Base-by-base conservation (phyloP, 2,797 vertebrate species). In the Craterocephalus amniculus region DNA sequence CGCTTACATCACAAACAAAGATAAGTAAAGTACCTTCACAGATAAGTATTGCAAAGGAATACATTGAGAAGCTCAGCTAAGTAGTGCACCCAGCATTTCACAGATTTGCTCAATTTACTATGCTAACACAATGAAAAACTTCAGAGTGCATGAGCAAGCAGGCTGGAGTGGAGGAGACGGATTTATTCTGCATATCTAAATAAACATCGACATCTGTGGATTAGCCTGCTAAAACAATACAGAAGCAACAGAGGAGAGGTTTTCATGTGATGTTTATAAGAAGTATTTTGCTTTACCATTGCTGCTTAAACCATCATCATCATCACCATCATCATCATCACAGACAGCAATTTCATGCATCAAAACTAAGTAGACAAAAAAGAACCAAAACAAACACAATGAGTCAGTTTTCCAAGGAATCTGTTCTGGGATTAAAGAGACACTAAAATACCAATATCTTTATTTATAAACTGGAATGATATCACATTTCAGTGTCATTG, bases 131-230 rank as follows among this genome's bases (percentile, higher is more conserved):
- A 67, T 13, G 63, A 64, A 80, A 84, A 82, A 75, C 70, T 57
- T 79, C 57, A 77, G 40, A 58, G 84, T 62, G 84, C 86, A 89
- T 77, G 87, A 86, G 65, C 72, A 72, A 67, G 78, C 79, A 62
- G 63, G 68, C 80, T 58, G 74, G 34, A 67, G 72, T 22, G 16
- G 32, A 74, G 69, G 24, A 59, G 74, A 76, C 63, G 62, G 48
- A 66, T 85, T 85, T 83, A 86, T 81, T 85, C 70, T 78, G 73
- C 76, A 77, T 66, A 75, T 87, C 79, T 80, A 66, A 79, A 85
- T 78, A 63, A 73, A 83, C 81, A 79, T 82, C 18, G 63, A 76
- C 72, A 87, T 80, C 49, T 79, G 63, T 73, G 79, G 56, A 83
- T 77, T 40, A 67, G 67, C 43, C 29, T 4, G 6, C 4, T 4